Conservation (phyloP, 2,113 vertebrate genomes). For the Centrocercus urophasianus region DNA sequence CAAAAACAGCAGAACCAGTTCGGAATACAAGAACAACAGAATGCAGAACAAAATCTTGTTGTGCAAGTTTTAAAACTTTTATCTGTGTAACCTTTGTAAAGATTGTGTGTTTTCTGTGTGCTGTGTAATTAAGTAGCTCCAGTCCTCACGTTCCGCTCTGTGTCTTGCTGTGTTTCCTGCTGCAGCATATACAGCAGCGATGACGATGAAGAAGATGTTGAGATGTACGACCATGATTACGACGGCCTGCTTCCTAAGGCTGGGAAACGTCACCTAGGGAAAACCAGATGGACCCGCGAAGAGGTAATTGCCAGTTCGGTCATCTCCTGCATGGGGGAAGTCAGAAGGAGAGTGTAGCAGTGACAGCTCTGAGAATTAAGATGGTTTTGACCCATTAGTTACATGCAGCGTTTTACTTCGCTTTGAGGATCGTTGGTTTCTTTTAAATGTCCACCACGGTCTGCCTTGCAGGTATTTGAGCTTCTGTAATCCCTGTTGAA, state of each 20-base stretch:
- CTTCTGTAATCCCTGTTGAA: not conserved
- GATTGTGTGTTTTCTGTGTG: conserved; percentile 44
- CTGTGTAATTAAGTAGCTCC: conserved; percentile 68
- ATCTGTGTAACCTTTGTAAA: conserved; percentile 73
- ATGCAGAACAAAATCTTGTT: conserved; percentile 81
- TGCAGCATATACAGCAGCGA: conserved; percentile 97
- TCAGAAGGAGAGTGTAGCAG: not conserved
- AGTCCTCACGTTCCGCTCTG: conserved; percentile 31
- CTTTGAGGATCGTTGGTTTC: not conserved
- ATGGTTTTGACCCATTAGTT: not conserved
- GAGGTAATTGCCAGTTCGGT: conserved; percentile 83
- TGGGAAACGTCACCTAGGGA: conserved; percentile 94
- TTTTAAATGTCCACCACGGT: not conserved
- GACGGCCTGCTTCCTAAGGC: conserved; percentile 91
- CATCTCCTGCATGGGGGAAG: not conserved
- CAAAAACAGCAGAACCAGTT: conserved; percentile 98
- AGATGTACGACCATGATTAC: conserved; percentile 97
- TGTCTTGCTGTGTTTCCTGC: conserved; percentile 51
- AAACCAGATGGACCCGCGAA: conserved; percentile 97
- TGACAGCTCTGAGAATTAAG: not conserved
- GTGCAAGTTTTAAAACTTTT: conserved; percentile 91
- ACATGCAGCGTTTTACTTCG: not conserved
- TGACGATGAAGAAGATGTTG: conserved; percentile 95
- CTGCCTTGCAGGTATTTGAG: not conserved
- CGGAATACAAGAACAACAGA: conserved; percentile 84